Evolutionary conservation across 2,113 vertebrate genomes (phyloP).

Genomic region (Lethenteron reissneri): DNA sequence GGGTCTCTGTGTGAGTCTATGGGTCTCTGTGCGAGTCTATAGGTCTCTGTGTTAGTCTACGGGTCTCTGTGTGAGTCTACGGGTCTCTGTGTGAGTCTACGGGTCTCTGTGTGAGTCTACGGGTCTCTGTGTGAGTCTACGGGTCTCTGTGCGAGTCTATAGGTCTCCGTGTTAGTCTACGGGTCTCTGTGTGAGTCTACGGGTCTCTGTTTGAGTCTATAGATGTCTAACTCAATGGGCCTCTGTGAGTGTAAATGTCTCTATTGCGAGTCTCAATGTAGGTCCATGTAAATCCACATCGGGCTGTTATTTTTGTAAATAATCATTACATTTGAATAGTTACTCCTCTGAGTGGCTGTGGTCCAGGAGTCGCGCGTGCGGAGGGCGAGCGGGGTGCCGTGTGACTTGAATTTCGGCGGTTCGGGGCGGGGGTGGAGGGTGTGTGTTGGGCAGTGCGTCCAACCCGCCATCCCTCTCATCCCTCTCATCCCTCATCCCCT

Average conservation of each 20-base stretch:
- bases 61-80: neutral
- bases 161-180: neutral
- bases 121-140: neutral
- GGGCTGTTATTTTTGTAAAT: too few species aligned
- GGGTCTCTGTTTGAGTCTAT: neutral
- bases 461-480: too few species aligned
- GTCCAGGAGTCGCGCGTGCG: too few species aligned
- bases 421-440: too few species aligned
- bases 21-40: neutral
- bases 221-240: neutral
- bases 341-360: too few species aligned
- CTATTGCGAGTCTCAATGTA: neutral
- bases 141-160: neutral
- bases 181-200: neutral
- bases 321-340: too few species aligned
- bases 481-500: too few species aligned
- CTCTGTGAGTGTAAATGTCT: neutral
- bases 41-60: neutral
- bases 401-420: too few species aligned
- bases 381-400: too few species aligned
- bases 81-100: neutral
- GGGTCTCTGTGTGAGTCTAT: neutral
- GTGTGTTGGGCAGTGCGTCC: too few species aligned
- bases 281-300: neutral
- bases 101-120: neutral